Evolutionary conservation across 2,113 vertebrate species (phyloP), one percentile per base, ranked within the genome.

Genomic region (Neolamprologus devosi): DNA sequence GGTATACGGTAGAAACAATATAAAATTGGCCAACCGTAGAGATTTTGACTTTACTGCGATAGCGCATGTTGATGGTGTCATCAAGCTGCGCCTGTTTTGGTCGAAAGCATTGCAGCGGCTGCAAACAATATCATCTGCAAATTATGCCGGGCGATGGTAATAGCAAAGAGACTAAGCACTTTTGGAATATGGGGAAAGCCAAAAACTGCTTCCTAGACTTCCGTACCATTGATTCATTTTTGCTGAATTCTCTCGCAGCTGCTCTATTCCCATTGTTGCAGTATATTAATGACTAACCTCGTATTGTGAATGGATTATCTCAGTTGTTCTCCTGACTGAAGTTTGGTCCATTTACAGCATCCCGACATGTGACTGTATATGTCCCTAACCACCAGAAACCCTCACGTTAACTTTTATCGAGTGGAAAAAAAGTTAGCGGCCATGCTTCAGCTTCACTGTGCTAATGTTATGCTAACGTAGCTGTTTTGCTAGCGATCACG

Each of bases 81-180:
- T 58, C 28, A 60, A 33, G 28, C 57, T 6, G 28, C 28, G 1
- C 57, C 28, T 33, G 28, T 60, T 33, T 60, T 19, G 57, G 57
- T 60, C 5, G 16, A 60, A 60, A 60, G 57, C 57, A 60, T 60
- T 0, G 8, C 28, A 33, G 57, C 16, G 2, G 57, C 57, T 60
- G 57, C 26, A 60, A 60, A 30, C 57, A 30, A 30, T 17, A 17
- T 60, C 57, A 60, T 60, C 5, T 60, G 57, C 57, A 60, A 30
- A 10, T 30, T 30, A 30, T 60, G 57, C 14, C 1, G 1, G 2
- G 57, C 0, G 3, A 60, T 2, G 1, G 26, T 30, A 30, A 60
- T 60, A 4, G 26, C 26, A 30, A 58, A 58, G 2, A 58, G 26
- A 58, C 55, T 3, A 60, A 60, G 26, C 26, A 30, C 57, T 60